Conservation (phyloP, 2,888 invertebrate genomes). For the Acrocyrtus sp. region DNA sequence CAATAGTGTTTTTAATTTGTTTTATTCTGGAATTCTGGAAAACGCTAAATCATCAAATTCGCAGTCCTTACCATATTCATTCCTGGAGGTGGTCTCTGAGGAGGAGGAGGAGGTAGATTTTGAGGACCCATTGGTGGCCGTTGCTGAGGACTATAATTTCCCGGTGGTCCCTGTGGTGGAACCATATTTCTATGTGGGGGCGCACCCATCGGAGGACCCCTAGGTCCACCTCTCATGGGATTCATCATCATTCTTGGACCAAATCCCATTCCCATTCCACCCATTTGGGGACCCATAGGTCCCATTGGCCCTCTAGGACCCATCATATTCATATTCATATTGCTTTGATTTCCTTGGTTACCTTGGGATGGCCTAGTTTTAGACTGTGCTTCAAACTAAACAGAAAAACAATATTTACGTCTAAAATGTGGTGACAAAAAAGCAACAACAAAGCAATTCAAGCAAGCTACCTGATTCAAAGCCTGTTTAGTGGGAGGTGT, state of each 20-base stretch:
- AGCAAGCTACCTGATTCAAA: slow-evolving; percentile 72
- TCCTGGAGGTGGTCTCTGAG: slow-evolving; percentile 61
- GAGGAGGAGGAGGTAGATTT: slow-evolving; percentile 66
- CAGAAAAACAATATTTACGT: no score
- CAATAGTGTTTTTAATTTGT: no score
- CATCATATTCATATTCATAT: slow-evolving; percentile 60
- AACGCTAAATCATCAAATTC: no score
- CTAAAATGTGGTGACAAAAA: no score
- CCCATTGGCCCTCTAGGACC: slow-evolving; percentile 59
- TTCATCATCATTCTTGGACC: slow-evolving; percentile 60
- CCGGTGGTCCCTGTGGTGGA: slow-evolving; percentile 69
- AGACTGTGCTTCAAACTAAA: slow-evolving; percentile 90
- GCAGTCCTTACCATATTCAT: slow-evolving; percentile 51
- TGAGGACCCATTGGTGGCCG: slow-evolving; percentile 69
- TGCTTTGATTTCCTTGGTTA: slow-evolving; percentile 67
- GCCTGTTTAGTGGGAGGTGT: slow-evolving; percentile 95
- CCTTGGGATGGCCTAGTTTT: slow-evolving; percentile 88
- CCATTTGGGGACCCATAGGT: slow-evolving; percentile 67
- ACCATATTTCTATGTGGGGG: slow-evolving; percentile 68
- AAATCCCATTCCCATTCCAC: slow-evolving; percentile 58
- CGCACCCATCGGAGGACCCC: slow-evolving; percentile 68
- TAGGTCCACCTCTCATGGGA: slow-evolving; percentile 65
- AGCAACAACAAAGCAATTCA: slow-evolving; percentile 25
- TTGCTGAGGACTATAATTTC: slow-evolving; percentile 69
- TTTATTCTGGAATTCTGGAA: no score